Base-by-base conservation (phyloP, 2,888 invertebrate genomes). In the Scaptomyza caliginosa region DNA sequence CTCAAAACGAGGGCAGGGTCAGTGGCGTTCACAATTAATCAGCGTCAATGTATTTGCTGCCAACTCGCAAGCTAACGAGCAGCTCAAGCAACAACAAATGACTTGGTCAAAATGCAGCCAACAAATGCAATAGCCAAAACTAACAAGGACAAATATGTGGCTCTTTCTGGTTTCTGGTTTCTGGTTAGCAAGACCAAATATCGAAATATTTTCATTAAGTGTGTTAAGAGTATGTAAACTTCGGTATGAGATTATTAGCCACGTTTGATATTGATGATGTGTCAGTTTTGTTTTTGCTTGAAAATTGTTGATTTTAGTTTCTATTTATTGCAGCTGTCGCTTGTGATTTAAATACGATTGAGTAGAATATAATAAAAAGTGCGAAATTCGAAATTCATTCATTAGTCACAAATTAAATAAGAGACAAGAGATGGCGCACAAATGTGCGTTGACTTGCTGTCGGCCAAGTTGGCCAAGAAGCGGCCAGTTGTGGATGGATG, bases 21-120 rank as follows among this genome's bases (percentile, higher is more conserved):
- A 67, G 46, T 57, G 43, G 52, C 55, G 46, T 30, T 40, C 58
- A 38, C 67, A 83, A 78, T 83, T 79, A 83, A 83, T 78, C 86
- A 78, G 80, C 52, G 56, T 48, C 77, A 77, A 57, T 59, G 70
- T 45, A 50, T 46, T 39, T 52, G 83, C 58, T 71, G 66, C 83
- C 77, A 86, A 74, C 60, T 21, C n/a, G 21, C 34, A 34, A 43
- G 40, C 54, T 50, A 64, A 64, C 52, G 34, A 64, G 60, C 51
- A 69, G 39, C 74, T 58, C 21, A 49, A 50, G 28, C 43, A 52
- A 54, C 36, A 57, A 38, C 17, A 36, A 34, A 4, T 16, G 34
- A 34, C 16, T 34, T 34, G 32, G 26, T 13, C 21, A 56, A 67
- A 72, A 52, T 66, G 43, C 58, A 72, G 51, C 24, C 52, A 57